phyloP scores from a whole-genome alignment of 2,888 invertebrate species.

The Catocala sponsa region DNA sequence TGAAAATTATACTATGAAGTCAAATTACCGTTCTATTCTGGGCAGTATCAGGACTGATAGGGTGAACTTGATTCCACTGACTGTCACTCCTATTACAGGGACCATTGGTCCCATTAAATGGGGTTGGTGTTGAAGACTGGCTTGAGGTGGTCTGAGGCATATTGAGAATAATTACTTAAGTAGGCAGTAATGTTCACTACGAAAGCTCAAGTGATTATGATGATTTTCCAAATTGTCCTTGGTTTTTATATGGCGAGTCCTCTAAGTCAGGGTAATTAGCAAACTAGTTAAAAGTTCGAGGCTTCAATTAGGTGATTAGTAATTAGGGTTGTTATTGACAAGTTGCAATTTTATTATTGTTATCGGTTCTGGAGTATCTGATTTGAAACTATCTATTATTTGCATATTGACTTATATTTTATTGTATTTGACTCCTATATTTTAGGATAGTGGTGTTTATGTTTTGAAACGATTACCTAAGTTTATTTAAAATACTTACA shows the following conservation, averaged over 20 bases:
- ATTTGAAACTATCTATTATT: not conserved
- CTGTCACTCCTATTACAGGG: slow-evolving; percentile 43
- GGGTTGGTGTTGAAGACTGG: slow-evolving; percentile 22
- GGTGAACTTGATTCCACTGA: slow-evolving; percentile 53
- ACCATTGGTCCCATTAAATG: slow-evolving; percentile 28
- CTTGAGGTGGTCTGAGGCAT: slow-evolving; percentile 48
- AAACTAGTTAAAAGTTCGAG: slow-evolving; percentile 47
- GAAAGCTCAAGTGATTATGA: slow-evolving; percentile 61
- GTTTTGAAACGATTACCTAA: no score
- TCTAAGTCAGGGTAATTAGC: slow-evolving; percentile 54
- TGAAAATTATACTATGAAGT: not conserved
- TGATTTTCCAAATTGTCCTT: slow-evolving; percentile 49
- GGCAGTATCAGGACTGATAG: slow-evolving; percentile 20
- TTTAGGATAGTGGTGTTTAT: no score
- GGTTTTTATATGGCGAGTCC: slow-evolving; percentile 64
- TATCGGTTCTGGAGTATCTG: not conserved
- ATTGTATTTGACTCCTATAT: no score
- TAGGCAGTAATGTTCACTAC: slow-evolving; percentile 47
- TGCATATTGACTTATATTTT: not conserved
- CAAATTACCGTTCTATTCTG: slow-evolving; percentile 56
- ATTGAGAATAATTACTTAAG: slow-evolving; percentile 10
- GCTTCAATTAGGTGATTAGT: slow-evolving; percentile 51
- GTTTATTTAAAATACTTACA: no score
- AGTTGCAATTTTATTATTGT: slow-evolving; percentile 16
- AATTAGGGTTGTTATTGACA: slow-evolving; percentile 36